Evolutionary conservation across 2,888 invertebrate species (phyloP).

Genomic region (Tiliacea citrago): DNA sequence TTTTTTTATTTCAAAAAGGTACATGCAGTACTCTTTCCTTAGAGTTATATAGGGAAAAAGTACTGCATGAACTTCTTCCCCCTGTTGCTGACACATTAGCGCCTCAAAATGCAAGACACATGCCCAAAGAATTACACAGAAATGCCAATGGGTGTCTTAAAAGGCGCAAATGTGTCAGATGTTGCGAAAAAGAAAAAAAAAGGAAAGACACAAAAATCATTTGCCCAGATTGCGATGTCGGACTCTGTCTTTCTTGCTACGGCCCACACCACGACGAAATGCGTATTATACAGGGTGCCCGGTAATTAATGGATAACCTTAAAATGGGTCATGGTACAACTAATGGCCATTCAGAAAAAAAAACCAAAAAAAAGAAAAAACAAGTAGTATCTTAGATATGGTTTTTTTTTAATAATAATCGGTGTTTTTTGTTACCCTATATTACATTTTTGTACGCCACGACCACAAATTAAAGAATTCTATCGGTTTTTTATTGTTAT

Average conservation of each 20-base stretch:
- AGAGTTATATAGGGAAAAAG: slow-evolving; percentile 14
- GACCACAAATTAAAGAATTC: too few relatives aligned
- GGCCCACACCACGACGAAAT: too few relatives aligned
- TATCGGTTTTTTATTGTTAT: too few relatives aligned
- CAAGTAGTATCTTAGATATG: too few relatives aligned
- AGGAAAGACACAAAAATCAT: neutral
- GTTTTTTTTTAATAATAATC: too few relatives aligned
- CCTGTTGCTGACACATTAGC: slow-evolving; percentile 3
- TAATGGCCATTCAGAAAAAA: too few relatives aligned
- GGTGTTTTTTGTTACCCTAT: too few relatives aligned
- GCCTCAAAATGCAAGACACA: slow-evolving; percentile 14
- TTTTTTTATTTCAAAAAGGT: too few relatives aligned
- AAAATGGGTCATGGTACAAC: too few relatives aligned
- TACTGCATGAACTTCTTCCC: slow-evolving; percentile 18
- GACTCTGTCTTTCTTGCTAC: neutral
- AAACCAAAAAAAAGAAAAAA: too few relatives aligned
- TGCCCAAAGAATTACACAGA: slow-evolving; percentile 4
- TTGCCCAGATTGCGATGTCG: slow-evolving; percentile 19
- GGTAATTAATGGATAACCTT: too few relatives aligned
- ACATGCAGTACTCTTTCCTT: slow-evolving; percentile 16
- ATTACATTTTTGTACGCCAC: too few relatives aligned
- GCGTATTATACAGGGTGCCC: neutral
- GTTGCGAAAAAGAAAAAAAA: slow-evolving; percentile 19
- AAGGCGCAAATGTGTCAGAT: slow-evolving; percentile 25
- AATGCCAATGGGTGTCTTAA: slow-evolving; percentile 4